Evolutionary conservation across 2,113 vertebrate genomes (phyloP).

Genomic region (Epinephelus cyanopodus): DNA sequence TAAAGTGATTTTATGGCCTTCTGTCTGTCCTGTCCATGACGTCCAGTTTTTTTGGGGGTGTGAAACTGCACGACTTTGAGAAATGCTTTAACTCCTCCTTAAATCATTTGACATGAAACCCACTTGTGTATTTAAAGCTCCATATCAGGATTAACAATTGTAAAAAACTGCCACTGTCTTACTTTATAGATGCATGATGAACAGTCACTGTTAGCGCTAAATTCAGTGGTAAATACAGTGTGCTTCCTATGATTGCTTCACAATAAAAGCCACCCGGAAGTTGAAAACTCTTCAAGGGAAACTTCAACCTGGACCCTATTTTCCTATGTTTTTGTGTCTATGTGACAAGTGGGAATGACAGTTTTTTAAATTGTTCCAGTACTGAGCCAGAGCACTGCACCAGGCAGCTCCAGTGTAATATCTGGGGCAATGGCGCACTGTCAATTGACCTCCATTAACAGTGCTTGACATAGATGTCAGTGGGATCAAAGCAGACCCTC

Average conservation of each 20-base stretch:
- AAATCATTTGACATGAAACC: neutral
- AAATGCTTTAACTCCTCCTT: neutral
- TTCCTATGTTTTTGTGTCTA: no score
- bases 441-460: no score
- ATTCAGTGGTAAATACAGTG: neutral
- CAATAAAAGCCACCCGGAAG: neutral
- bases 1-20: conserved; percentile 2
- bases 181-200: neutral
- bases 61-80: neutral
- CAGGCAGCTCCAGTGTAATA: no score
- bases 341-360: no score
- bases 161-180: neutral
- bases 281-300: neutral
- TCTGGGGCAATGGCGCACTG: no score
- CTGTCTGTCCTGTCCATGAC: neutral
- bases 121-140: neutral
- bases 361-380: no score
- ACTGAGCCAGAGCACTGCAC: no score
- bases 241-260: neutral
- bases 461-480: no score
- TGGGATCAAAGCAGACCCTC: no score
- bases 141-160: no score
- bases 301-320: no score
- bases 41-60: neutral
- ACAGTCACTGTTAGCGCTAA: neutral